These are phyloP conservation scores for Hassar affinis DNA, from an alignment of 2,113 vertebrate species.

Conservation along the genomic window DNA sequence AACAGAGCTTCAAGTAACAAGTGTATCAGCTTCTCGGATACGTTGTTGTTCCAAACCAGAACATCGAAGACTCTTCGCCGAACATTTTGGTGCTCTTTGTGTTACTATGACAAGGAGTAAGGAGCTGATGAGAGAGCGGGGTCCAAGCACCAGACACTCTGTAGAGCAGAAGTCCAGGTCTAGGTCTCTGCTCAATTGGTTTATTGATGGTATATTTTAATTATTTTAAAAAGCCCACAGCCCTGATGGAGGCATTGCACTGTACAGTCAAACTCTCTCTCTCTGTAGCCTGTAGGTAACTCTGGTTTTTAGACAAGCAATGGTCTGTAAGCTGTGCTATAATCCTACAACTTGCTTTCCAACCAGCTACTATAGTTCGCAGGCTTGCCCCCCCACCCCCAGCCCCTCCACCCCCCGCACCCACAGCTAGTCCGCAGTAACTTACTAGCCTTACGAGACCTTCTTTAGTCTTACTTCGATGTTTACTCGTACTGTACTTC, in stretches of 20 bases:
- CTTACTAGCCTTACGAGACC: slow-evolving; percentile 75
- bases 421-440: slow-evolving; percentile 60
- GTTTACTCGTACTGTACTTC: slow-evolving; percentile 71
- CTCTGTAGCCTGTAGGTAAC: slow-evolving; percentile 48
- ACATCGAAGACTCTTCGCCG: slow-evolving; percentile 59
- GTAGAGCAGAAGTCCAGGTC: slow-evolving; percentile 34
- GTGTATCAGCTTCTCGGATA: slow-evolving; percentile 49
- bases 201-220: no score
- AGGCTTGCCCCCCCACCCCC: background rate
- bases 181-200: slow-evolving; percentile 5
- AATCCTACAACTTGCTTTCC: slow-evolving; percentile 54
- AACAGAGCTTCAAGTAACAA: slow-evolving; percentile 34
- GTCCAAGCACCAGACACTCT: slow-evolving; percentile 10
- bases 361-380: slow-evolving; percentile 34
- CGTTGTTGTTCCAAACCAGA: slow-evolving; percentile 24
- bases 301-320: slow-evolving; percentile 65
- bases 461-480: slow-evolving; percentile 73
- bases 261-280: slow-evolving; percentile 50
- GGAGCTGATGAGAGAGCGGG: background rate
- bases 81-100: slow-evolving; percentile 63
- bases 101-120: slow-evolving; percentile 49
- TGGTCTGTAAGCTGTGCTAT: slow-evolving; percentile 56
- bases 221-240: background rate
- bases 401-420: background rate
- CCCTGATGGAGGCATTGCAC: slow-evolving; percentile 22